Evolutionary conservation across 2,113 vertebrate genomes (phyloP), one percentile per base, ranked within the genome.

Genomic region (Ceuthmochares aereus): DNA sequence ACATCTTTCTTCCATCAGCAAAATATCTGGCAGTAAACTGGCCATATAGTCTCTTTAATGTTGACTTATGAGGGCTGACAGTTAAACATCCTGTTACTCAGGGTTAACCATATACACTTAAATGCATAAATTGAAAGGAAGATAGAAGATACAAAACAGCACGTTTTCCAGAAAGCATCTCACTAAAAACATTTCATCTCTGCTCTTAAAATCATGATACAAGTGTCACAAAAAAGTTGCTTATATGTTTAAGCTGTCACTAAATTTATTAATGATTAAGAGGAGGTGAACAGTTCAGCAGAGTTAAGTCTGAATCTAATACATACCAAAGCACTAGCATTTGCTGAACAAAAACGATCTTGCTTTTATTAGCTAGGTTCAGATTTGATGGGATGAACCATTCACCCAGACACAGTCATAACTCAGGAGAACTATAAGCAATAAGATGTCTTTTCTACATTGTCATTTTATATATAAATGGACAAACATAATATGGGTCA

Each of bases 271-370:
- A 93, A 98, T 84, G 96, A 94, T 96, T 94, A 96, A 96, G 63
- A 52, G 25, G 93, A 95, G 96, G 97, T 97, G 97, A 98, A 97
- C 55, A 97, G 97, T 98, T 98, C 97, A 97, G 89, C 91, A 96
- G 95, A 97, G 95, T 97, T 72, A 95, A 97, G 94, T 82, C 95
- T 93, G 82, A 89, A 91, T 84, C 80, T 97, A 93, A 97, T 96
- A 87, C 68, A 93, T 94, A 93, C 47, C 85, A 97, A 96, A 67
- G 77, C 84, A 93, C 58, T 87, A 30, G 56, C 72, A 95, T 89
- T 86, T 79, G 58, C 42, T 87, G 82, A 91, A 94, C 69, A 89
- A 78, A 96, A 96, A 62, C 1, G 7, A 96, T 95, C 62, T 21
- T 49, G 58, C 62, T 93, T 98, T 98, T 96, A 97, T 98, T 97